Evolutionary conservation across 92 coral and sea anemone genomes (phyloP).

Genomic region (Porites rus): DNA sequence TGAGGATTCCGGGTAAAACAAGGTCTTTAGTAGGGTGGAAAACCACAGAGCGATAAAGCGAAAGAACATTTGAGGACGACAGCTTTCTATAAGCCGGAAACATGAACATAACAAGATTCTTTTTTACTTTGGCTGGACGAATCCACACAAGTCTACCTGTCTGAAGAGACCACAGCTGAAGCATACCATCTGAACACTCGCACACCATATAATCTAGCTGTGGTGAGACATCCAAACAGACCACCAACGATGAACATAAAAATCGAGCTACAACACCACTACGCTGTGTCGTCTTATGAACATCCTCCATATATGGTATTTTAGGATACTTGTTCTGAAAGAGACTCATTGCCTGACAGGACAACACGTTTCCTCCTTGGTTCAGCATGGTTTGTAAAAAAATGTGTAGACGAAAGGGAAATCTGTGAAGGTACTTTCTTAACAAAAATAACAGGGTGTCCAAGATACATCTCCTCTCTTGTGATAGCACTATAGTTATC

Average conservation of each 20-base stretch:
- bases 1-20: constrained; percentile 44
- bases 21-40: constrained; percentile 36
- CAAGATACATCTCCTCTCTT: background rate
- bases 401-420: background rate
- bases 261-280: background rate
- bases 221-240: constrained; percentile 27
- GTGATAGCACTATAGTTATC: background rate
- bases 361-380: constrained; percentile 13
- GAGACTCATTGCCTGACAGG: constrained; percentile 9
- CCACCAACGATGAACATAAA: background rate
- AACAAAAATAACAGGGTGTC: background rate
- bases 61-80: background rate
- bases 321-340: constrained; percentile 20
- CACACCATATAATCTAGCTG: constrained; percentile 30
- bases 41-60: background rate
- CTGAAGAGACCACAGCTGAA: constrained; percentile 27
- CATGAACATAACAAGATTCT: background rate
- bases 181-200: constrained; percentile 1
- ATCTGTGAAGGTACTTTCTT: constrained; percentile 3
- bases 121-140: background rate
- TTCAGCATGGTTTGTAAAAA: constrained; percentile 14
- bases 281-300: background rate
- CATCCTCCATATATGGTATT: constrained; percentile 15
- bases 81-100: background rate
- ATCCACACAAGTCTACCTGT: constrained; percentile 13